Evolutionary conservation across 1,140 invertebrate species (phyloP).

Genomic region (Eumaeus atala): DNA sequence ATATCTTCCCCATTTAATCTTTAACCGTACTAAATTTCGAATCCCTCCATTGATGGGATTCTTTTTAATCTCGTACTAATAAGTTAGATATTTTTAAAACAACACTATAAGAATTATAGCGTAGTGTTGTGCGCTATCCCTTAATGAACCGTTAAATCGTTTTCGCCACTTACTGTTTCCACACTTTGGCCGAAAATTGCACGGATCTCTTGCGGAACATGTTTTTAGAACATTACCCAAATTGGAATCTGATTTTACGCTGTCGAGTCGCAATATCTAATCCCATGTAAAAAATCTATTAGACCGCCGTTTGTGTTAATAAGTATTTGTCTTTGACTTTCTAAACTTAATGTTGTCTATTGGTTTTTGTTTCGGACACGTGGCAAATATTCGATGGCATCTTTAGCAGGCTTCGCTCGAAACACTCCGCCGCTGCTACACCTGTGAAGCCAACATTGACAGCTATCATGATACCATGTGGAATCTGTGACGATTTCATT

Average conservation of each 20-base stretch:
- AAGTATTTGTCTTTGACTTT: background rate
- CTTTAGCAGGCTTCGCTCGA: too few species aligned
- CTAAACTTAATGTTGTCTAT: background rate
- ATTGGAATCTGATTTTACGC: constrained; percentile 21
- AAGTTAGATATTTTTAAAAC: too few species aligned
- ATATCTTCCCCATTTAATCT: too few species aligned
- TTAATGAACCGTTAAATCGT: constrained; percentile 53
- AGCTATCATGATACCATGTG: too few species aligned
- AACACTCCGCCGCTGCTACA: too few species aligned
- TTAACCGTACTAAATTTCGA: too few species aligned
- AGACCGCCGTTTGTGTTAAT: background rate
- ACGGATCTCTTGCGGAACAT: constrained; percentile 34
- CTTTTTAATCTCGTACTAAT: too few species aligned
- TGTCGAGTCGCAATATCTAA: constrained; percentile 1
- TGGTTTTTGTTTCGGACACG: background rate
- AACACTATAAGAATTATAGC: too few species aligned
- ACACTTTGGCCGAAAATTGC: constrained; percentile 34
- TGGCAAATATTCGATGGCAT: too few species aligned
- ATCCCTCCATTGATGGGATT: too few species aligned
- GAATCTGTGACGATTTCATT: too few species aligned
- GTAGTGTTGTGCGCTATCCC: background rate
- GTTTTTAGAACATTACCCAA: constrained; percentile 31
- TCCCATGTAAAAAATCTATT: constrained; percentile 25
- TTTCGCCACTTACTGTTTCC: constrained; percentile 45
- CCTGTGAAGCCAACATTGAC: too few species aligned